Evolutionary conservation across 2,888 invertebrate species (phyloP).

Genomic region (Pachycephus smyrnensis): DNA sequence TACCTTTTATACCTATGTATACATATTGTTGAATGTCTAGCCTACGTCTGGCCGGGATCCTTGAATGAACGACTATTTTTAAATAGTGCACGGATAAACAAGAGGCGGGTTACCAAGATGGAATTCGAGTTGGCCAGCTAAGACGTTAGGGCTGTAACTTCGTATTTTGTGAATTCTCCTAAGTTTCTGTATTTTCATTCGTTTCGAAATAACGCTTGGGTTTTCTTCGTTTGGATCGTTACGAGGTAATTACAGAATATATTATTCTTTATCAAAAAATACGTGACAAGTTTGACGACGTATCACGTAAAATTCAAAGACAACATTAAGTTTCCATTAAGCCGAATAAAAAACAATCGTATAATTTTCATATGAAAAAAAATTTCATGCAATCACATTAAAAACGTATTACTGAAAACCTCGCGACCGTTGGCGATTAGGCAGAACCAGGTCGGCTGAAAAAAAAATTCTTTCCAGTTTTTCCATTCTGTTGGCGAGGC

Average conservation of each 20-base stretch:
- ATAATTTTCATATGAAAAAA: background rate
- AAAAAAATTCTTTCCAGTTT: background rate
- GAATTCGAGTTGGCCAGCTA: background rate
- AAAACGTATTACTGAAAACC: background rate
- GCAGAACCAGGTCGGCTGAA: background rate
- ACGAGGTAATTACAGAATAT: background rate
- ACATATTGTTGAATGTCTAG: constrained; percentile 55
- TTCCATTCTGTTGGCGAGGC: background rate
- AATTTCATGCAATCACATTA: background rate
- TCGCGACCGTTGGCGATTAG: background rate
- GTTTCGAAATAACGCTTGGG: background rate
- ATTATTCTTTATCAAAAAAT: background rate
- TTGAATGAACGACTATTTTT: constrained; percentile 63
- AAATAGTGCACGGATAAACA: constrained; percentile 55
- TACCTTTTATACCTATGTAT: constrained; percentile 27
- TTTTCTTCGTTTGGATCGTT: too few species aligned
- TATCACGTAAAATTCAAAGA: too few species aligned
- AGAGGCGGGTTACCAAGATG: constrained; percentile 14
- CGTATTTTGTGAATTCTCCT: background rate
- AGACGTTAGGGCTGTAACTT: background rate
- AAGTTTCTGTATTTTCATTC: background rate
- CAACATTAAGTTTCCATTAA: background rate
- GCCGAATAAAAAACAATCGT: background rate
- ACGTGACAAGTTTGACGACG: too few species aligned
- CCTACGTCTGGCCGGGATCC: constrained; percentile 57